Conservation (phyloP, 1,140 invertebrate species). For the Atta cephalotes region DNA sequence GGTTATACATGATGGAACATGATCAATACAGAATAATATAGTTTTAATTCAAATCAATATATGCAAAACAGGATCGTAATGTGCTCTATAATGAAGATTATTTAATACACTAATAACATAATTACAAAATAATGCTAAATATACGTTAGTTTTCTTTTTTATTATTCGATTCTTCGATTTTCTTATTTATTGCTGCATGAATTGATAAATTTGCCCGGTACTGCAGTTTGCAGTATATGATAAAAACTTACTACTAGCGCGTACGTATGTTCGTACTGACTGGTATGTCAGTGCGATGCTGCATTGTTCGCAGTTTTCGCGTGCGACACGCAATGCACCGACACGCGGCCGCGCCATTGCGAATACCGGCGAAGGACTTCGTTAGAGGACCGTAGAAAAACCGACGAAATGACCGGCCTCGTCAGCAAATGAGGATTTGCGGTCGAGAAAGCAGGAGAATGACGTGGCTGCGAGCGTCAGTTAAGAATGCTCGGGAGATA, state of each 20-base stretch:
- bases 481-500: constrained; percentile 31
- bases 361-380: constrained; percentile 55
- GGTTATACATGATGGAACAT: neutral
- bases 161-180: neutral
- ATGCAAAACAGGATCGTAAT: neutral
- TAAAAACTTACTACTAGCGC: constrained; percentile 10
- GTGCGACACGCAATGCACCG: constrained; percentile 51
- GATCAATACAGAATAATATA: neutral
- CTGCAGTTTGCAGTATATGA: neutral
- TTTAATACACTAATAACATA: neutral
- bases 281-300: constrained; percentile 5
- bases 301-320: constrained; percentile 39
- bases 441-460: constrained; percentile 64
- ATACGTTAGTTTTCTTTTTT: neutral
- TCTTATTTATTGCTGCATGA: neutral
- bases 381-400: constrained; percentile 58
- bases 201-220: constrained; percentile 16
- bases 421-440: constrained; percentile 65
- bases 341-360: constrained; percentile 16
- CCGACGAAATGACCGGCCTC: constrained; percentile 52
- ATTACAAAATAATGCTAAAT: neutral
- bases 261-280: neutral
- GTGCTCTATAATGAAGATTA: neutral
- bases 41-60: neutral
- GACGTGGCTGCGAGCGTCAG: constrained; percentile 23